These are phyloP conservation scores for Calliopsis andreniformis DNA, from an alignment of 1,140 invertebrate species.

Conservation along the genomic window DNA sequence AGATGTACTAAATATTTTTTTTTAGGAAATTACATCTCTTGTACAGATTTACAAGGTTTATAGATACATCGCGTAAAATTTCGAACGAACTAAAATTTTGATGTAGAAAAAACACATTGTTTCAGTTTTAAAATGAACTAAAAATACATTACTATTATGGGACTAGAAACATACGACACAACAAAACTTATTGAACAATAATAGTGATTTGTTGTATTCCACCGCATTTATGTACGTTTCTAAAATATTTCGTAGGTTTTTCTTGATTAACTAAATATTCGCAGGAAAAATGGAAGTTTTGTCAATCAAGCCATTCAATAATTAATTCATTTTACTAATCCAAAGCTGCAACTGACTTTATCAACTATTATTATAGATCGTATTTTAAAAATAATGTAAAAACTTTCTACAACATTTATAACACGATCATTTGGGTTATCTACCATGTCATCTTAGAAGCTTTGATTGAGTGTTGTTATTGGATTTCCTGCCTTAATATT, in stretches of 20 bases:
- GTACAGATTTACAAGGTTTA: conserved; percentile 13
- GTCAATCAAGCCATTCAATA: conserved; percentile 17
- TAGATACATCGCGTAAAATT: conserved; percentile 15
- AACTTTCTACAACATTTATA: conserved; percentile 37
- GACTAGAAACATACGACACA: conserved; percentile 53
- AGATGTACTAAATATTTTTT: conserved; percentile 16
- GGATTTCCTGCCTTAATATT: conserved; percentile 18
- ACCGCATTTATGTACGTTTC: conserved; percentile 24
- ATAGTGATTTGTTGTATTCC: conserved; percentile 26
- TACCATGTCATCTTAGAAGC: conserved; percentile 10
- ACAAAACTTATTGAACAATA: conserved; percentile 34
- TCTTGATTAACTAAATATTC: conserved; percentile 33
- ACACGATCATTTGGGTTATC: conserved; percentile 17
- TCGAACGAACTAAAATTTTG: conserved; percentile 21
- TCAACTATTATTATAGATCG: conserved; percentile 13
- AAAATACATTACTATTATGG: conserved; percentile 42
- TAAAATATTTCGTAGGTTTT: conserved; percentile 32
- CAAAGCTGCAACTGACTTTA: conserved; percentile 8
- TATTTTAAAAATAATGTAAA: conserved; percentile 43
- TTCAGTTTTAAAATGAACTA: conserved; percentile 34
- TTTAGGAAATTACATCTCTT: conserved; percentile 18
- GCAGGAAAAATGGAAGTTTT: conserved; percentile 13
- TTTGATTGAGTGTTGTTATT: conserved; percentile 39
- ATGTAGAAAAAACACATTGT: conserved; percentile 9
- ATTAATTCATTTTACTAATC: conserved; percentile 22